A percentile compares a stretch with the other conserved stretches of the same genome.
Evolutionary conservation across 35 echinoderm and acorn worm genomes (phyloP).

Genomic region (Eucidaris tribuloides): DNA sequence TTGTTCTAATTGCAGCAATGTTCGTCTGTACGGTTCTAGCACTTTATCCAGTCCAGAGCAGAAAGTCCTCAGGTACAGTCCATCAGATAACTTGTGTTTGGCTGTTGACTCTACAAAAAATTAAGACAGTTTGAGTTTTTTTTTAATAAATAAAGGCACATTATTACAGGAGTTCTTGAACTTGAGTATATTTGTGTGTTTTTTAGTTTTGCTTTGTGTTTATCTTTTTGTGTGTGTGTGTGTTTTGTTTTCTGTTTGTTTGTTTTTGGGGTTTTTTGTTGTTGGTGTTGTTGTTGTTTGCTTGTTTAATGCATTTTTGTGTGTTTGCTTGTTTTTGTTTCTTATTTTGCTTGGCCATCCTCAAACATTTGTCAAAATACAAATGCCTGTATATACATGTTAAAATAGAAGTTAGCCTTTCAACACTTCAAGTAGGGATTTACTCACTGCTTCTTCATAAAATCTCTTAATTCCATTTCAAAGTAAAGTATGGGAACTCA

Average conservation of each 20-base stretch:
- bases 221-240: neutral
- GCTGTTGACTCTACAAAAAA: conserved; percentile 2
- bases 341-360: too few relatives aligned
- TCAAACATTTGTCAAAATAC: too few relatives aligned
- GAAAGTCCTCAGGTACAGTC: conserved; percentile 73
- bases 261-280: neutral
- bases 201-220: neutral
- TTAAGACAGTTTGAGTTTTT: neutral
- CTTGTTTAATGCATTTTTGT: too few relatives aligned
- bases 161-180: neutral
- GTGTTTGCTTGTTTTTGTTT: too few relatives aligned
- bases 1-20: conserved; percentile 67
- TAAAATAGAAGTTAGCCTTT: too few relatives aligned
- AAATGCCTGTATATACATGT: too few relatives aligned
- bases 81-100: conserved; percentile 48
- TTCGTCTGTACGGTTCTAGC: conserved; percentile 60
- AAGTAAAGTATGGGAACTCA: too few relatives aligned
- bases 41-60: conserved; percentile 71
- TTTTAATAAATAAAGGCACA: neutral
- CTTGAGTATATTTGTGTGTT: neutral
- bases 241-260: neutral
- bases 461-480: too few relatives aligned
- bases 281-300: too few relatives aligned
- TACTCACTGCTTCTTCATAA: too few relatives aligned
- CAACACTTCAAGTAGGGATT: too few relatives aligned